phyloP scores from a whole-genome alignment of 2,113 vertebrate genomes.

The Isichthys henryi region DNA sequence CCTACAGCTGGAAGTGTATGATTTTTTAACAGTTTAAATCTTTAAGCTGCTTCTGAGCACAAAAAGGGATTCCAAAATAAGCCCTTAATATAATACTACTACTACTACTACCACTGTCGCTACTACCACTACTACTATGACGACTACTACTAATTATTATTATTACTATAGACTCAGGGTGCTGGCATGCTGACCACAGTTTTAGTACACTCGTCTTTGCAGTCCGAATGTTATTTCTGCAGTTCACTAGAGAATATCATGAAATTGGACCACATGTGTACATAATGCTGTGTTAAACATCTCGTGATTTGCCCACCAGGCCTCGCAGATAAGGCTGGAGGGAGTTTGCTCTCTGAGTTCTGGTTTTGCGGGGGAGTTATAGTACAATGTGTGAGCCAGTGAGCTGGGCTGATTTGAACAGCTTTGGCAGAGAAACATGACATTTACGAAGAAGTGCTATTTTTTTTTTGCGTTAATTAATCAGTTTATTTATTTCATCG shows the following conservation, averaged over 20 bases:
- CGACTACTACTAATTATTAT: neutral
- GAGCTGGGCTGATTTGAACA: neutral
- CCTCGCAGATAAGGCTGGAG: neutral
- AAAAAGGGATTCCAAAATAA: neutral
- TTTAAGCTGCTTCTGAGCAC: neutral
- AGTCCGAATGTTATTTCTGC: neutral
- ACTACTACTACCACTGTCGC: too few species aligned
- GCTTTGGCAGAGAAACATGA: neutral
- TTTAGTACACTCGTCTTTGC: neutral
- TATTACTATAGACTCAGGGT: neutral
- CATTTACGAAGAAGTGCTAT: neutral
- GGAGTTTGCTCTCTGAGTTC: neutral
- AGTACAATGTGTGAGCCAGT: neutral
- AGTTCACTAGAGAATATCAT: neutral
- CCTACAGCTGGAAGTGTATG: neutral
- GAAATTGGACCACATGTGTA: neutral
- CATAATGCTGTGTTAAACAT: neutral
- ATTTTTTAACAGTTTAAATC: neutral
- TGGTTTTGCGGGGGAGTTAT: neutral
- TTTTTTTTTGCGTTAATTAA: neutral
- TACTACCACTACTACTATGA: neutral
- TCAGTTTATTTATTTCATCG: neutral
- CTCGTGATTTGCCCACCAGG: neutral
- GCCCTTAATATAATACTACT: neutral
- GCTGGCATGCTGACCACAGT: neutral